Base-by-base conservation (phyloP, 2,797 vertebrate genomes). In the Steatocranus sp. region DNA sequence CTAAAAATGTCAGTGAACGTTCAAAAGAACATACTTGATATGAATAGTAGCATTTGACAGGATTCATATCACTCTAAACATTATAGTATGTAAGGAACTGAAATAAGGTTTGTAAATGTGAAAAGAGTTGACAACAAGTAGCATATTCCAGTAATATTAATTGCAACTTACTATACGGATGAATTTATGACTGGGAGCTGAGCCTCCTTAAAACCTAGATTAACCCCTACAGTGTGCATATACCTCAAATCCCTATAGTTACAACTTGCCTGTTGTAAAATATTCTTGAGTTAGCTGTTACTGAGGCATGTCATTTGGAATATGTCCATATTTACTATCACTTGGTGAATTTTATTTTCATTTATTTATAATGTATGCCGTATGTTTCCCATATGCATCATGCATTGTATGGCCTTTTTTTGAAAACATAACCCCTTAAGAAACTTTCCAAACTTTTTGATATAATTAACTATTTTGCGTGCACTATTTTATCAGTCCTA, bases 331-430 rank as follows among this genome's bases (percentile, higher is more conserved):
- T 18, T 68, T 43, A 17, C 20, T 43, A 6, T 43, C 36, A 25
- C 3, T 27, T 70, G 23, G 10, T 18, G 23, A 70, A 70, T 30
- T 30, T 73, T 27, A 18, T 30, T 63, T 61, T 61, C 56, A 36
- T 36, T 61, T 61, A 61, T 61, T 61, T 34, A 34, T 12, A 61
- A 12, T 12, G 0, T 61, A 34, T 34, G 56, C 18, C 34, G 56
- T n/a, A 61, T 61, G 34, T 61, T 61, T 61, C 30, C 56, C 10
- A 34, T 70, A 70, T 27, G 15, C 66, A 70, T 17, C 41, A 48
- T 73, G 25, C 11, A 70, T 43, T 70, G 15, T 8, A 27, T 27
- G 38, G 38, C 6, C 15, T 43, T 68, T 23, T 25, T 17, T 58
- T 7, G 0, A 58, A 68, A 68, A 25, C 5, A 68, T 17, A 68